phyloP scores from a whole-genome alignment of 2,113 vertebrate species.

The Syrrhaptes paradoxus region DNA sequence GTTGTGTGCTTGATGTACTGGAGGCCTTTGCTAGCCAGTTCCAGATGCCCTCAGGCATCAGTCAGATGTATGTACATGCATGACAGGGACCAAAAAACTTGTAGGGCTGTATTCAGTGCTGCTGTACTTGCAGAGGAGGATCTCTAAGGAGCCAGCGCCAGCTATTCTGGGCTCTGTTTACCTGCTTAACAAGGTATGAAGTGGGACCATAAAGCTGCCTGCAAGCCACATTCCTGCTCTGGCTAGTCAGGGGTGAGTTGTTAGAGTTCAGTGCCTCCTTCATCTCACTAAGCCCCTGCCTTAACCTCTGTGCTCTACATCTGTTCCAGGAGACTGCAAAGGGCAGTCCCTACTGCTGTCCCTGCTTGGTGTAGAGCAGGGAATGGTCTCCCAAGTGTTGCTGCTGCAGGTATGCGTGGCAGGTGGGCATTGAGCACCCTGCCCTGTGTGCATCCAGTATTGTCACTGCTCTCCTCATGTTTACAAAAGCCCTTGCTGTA shows the following conservation, averaged over 20 bases:
- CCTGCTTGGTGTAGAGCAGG: neutral
- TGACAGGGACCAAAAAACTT: neutral
- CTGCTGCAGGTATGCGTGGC: too few relatives aligned
- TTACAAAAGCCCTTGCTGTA: neutral
- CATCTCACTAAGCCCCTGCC: neutral
- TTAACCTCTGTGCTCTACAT: neutral
- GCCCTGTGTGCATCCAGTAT: fast-evolving
- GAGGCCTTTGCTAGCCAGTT: neutral
- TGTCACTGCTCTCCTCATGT: neutral
- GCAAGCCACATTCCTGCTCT: neutral
- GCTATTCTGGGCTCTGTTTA: neutral
- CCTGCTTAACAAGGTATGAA: neutral
- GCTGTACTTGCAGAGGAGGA: neutral
- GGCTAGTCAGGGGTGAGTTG: neutral
- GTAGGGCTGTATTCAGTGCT: neutral
- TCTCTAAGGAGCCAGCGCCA: neutral
- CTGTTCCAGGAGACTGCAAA: neutral
- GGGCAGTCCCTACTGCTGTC: neutral
- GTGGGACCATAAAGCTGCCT: neutral
- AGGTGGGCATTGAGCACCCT: neutral
- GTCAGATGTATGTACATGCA: neutral
- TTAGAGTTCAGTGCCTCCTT: neutral
- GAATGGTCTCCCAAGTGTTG: neutral
- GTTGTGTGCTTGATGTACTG: neutral
- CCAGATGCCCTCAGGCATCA: neutral